Evolutionary conservation across 2,888 invertebrate genomes (phyloP).

Genomic region (Iselma pallidipennis): DNA sequence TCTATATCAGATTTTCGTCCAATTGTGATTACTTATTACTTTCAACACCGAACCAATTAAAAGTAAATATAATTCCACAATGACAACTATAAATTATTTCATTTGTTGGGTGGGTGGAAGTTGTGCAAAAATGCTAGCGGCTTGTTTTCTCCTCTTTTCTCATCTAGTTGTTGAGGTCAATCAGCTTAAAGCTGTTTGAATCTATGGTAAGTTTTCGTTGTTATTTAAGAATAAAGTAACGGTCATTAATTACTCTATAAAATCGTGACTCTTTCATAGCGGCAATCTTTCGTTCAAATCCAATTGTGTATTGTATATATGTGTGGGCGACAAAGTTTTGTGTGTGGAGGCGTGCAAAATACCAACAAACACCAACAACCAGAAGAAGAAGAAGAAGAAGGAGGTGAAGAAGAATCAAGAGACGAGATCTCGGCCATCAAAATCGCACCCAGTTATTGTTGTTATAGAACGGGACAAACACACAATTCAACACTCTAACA

Average conservation of each 20-base stretch:
- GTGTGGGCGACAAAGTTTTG: background rate
- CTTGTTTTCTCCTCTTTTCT: background rate
- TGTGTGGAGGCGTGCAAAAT: background rate
- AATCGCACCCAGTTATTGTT: background rate
- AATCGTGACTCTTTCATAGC: background rate
- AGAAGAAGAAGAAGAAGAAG: background rate
- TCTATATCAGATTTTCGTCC: too few relatives aligned
- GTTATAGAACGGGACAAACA: background rate
- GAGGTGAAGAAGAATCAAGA: background rate
- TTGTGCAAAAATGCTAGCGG: background rate
- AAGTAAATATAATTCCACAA: background rate
- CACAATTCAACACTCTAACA: constrained; percentile 6
- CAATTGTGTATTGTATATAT: background rate
- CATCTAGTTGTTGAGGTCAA: background rate
- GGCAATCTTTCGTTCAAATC: background rate
- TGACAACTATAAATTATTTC: too few relatives aligned
- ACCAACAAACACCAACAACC: background rate
- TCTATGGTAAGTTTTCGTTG: background rate
- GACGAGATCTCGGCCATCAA: background rate
- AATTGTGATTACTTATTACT: too few relatives aligned
- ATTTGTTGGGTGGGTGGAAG: background rate
- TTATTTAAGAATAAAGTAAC: background rate
- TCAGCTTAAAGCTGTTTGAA: background rate
- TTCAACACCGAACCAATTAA: background rate
- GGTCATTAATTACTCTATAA: background rate